Evolutionary conservation across 2,113 vertebrate genomes (phyloP).

Genomic region (Chaetodon auriga): DNA sequence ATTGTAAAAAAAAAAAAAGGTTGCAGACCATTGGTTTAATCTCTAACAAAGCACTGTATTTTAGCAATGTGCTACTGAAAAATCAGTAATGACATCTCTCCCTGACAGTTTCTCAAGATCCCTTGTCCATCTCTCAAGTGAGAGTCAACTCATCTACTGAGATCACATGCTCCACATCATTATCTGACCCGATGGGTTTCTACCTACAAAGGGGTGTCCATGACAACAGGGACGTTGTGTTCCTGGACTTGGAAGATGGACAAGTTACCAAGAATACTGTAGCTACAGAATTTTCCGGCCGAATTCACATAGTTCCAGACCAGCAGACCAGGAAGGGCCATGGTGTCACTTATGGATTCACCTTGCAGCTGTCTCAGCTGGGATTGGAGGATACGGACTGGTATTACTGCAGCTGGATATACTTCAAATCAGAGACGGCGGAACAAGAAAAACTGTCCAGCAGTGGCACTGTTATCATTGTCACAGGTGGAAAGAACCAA

Average conservation of each 20-base stretch:
- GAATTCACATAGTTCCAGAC: slow-evolving; percentile 1
- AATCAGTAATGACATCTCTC: slow-evolving; percentile 3
- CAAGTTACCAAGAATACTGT: not conserved
- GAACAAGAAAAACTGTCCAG: accelerated
- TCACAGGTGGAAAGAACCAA: slow-evolving; percentile 65
- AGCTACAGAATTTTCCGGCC: accelerated
- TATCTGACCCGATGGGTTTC: not conserved
- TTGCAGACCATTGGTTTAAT: too few species aligned
- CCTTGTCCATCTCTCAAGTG: slow-evolving; percentile 9
- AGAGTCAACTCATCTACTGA: slow-evolving; percentile 63
- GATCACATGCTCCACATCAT: slow-evolving; percentile 60
- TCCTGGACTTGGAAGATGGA: accelerated
- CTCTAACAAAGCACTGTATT: too few species aligned
- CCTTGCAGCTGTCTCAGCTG: slow-evolving; percentile 61
- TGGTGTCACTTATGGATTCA: slow-evolving; percentile 14
- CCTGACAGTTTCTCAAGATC: slow-evolving; percentile 54
- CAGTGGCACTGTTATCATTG: slow-evolving; percentile 66
- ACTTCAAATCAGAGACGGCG: accelerated
- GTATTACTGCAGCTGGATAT: slow-evolving; percentile 74
- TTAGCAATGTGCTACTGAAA: too few species aligned
- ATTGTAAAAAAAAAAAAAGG: not conserved
- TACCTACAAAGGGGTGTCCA: slow-evolving; percentile 39
- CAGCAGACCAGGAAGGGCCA: accelerated
- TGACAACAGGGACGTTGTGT: accelerated
- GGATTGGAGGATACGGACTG: slow-evolving; percentile 61